Evolutionary conservation across 2,113 vertebrate genomes (phyloP).

Genomic region (Dasyurus viverrinus): DNA sequence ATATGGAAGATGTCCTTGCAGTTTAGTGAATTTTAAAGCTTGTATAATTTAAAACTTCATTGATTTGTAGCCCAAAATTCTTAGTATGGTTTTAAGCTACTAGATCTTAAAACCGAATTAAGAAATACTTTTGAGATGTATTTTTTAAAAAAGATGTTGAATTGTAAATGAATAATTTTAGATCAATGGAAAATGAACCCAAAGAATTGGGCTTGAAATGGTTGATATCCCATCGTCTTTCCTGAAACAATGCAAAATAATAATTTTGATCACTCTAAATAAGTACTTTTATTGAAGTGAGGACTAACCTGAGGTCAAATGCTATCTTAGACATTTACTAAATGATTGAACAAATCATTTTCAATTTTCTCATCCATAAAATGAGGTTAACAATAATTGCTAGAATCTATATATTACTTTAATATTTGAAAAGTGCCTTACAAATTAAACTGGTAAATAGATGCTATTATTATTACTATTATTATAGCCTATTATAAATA

Average conservation of each 20-base stretch:
- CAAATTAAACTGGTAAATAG: neutral
- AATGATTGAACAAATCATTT: neutral
- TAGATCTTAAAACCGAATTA: neutral
- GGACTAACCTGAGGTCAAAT: neutral
- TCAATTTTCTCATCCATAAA: neutral
- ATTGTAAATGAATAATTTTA: neutral
- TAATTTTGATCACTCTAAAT: neutral
- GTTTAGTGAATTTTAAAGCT: neutral
- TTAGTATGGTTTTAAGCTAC: neutral
- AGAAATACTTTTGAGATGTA: neutral
- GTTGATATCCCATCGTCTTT: neutral
- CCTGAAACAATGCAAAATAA: neutral
- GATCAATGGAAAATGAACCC: neutral
- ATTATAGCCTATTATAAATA: too few relatives aligned
- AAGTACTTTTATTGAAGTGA: neutral
- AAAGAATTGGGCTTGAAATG: neutral
- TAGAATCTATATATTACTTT: neutral
- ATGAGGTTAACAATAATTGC: neutral
- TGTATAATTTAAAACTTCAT: neutral
- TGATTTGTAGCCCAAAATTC: neutral
- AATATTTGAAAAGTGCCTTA: neutral
- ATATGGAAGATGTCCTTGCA: neutral
- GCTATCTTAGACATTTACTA: neutral
- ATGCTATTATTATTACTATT: neutral
- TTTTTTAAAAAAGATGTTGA: neutral